These are phyloP conservation scores for Rhincodon typus DNA, from an alignment of 2,797 vertebrate genomes.

Conservation along the genomic window DNA sequence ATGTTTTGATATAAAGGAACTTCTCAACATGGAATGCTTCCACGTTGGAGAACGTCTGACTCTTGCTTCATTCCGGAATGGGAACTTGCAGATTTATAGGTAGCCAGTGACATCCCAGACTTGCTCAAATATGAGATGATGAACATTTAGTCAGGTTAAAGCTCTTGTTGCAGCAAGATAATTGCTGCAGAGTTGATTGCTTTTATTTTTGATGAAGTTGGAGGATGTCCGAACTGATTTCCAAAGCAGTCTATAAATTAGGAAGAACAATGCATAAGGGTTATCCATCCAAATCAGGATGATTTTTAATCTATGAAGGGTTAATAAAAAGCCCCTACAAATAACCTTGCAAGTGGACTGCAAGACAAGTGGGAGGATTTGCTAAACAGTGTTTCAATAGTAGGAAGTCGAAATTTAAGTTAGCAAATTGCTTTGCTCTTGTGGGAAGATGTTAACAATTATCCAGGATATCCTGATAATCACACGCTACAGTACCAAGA, in stretches of 20 bases:
- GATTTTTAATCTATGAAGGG: not conserved
- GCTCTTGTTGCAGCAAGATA: not conserved
- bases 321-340: not conserved
- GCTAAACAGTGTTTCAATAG: not conserved
- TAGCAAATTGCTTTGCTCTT: not conserved
- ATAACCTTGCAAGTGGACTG: not conserved
- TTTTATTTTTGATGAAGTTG: not conserved
- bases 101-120: not conserved
- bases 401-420: not conserved
- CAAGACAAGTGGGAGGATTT: not conserved
- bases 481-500: not conserved
- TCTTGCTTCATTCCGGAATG: not conserved
- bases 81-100: not conserved
- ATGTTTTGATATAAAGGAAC: not conserved
- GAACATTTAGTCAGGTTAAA: not conserved
- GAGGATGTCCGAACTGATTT: not conserved
- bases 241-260: not conserved
- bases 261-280: not conserved
- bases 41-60: not conserved
- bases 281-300: not conserved
- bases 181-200: not conserved
- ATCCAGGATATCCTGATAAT: not conserved
- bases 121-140: not conserved
- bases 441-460: not conserved
- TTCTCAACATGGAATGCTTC: not conserved